Evolutionary conservation across 1,140 invertebrate species (phyloP), one percentile per base, ranked within the genome.

Genomic region (Drusus annulatus): DNA sequence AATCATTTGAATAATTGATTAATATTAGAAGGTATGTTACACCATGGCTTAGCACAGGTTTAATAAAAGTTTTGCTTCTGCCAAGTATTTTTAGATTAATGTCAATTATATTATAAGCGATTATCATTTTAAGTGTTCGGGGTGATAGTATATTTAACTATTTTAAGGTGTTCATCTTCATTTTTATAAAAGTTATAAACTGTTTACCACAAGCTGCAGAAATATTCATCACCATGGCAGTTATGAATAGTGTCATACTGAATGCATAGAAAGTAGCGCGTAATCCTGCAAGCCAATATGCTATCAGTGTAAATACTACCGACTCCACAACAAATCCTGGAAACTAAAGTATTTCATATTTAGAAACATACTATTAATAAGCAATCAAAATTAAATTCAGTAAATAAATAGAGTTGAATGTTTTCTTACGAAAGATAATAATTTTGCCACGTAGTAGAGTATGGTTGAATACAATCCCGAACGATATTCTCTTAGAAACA

Each of bases 261-360:
- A 94, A 94, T n/a, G 94, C 93, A 83, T 93, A 92, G 1, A 91
- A 82, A 1, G 92, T 92, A 58, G 89, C 85, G 31, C 93, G 87
- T 15, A 96, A 88, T 80, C 95, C 95, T 6, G 94, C 91, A 51
- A 97, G 88, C 92, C 93, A 96, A 86, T 97, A 97, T 58, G 94
- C 90, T 79, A 97, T 93, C 28, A 93, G 85, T 1, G 93, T 92
- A 87, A 96, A 97, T 50, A 97, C 84, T 10, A 94, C 82, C 4
- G 96, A 94, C 80, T 97, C 94, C 2, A 96, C 76, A 58, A 96
- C 90, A 80, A 96, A 90, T 17, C 94, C 94, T 19, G 96, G 96
- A 63, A 96, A 86, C 95, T 96, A 85, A 69, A 51, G 52, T 65
- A 56, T 68, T 65, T 10, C 3, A 17, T 50, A 36, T 28, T 2